Base-by-base conservation (phyloP, 2,797 vertebrate genomes). In the Xyrichtys novacula region DNA sequence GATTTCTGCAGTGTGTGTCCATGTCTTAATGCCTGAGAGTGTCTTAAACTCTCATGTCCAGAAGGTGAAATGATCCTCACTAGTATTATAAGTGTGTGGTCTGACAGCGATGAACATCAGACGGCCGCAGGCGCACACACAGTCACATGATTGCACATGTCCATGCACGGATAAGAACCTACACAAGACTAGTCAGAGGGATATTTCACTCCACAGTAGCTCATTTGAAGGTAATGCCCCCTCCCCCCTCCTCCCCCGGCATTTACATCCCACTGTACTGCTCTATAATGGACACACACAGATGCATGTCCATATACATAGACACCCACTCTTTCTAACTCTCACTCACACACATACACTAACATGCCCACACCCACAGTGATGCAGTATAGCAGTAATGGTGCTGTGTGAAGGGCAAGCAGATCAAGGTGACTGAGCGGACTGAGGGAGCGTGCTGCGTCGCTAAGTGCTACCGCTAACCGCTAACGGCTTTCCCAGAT, bases 391-490 rank as follows among this genome's bases (percentile, higher is more conserved):
- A 86, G 80, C 83, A 86, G 90, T 94, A 92, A 94, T 93, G 93
- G 91, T 85, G 78, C 88, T 89, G 83, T 89, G 91, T 92, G 92
- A 94, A 94, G 93, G 93, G 92, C 93, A 90, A 90, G 85, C 86
- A 89, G 90, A 94, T 95, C 93, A 95, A 94, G 93, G 93, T 94
- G 92, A 95, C 92, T 94, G 93, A 86, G 91, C 88, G 83, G 85
- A 90, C 89, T 87, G 84, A 85, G 87, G 84, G 86, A 90, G 89
- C 90, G 86, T 94, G 93, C 93, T 94, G 92, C 83, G 93, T 88
- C 85, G 89, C 91, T 94, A 93, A 93, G 93, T 92, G 92, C 92
- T 93, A 92, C 91, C 81, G 90, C 88, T 92, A 91, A 91, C 90
- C 84, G 92, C 90, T 95, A 92, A 93, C 92, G 88, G 91, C 91